These are phyloP conservation scores for Pseudomyrmex cubaensis DNA, from an alignment of 1,140 invertebrate species.

Conservation along the genomic window DNA sequence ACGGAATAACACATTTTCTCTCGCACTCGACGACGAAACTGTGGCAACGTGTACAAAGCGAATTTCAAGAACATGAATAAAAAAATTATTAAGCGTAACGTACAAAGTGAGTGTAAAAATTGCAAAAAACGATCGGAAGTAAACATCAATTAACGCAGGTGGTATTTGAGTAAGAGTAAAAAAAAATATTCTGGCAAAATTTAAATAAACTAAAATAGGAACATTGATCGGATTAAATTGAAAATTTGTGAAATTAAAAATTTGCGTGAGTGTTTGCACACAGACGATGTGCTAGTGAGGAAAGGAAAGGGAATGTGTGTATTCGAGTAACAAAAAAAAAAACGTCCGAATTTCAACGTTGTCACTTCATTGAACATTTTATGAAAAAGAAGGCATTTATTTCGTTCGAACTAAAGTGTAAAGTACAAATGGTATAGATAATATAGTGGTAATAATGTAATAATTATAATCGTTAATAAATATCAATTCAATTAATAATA, in stretches of 20 bases:
- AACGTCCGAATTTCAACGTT: slow-evolving; percentile 52
- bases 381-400: slow-evolving; percentile 86
- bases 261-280: not conserved
- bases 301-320: not conserved
- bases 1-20: slow-evolving; percentile 57
- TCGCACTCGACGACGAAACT: slow-evolving; percentile 55
- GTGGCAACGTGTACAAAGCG: slow-evolving; percentile 55
- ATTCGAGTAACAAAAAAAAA: slow-evolving; percentile 12
- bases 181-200: not conserved
- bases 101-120: too few species aligned
- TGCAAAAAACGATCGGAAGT: too few species aligned
- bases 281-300: not conserved
- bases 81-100: slow-evolving; percentile 6
- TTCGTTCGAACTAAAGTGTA: slow-evolving; percentile 84
- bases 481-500: slow-evolving; percentile 85
- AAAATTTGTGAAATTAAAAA: not conserved
- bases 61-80: slow-evolving; percentile 58
- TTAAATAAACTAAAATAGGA: not conserved
- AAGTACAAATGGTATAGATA: slow-evolving; percentile 85
- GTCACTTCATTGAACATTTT: slow-evolving; percentile 64
- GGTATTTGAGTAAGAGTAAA: not conserved
- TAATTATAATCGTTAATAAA: slow-evolving; percentile 84
- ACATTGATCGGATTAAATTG: not conserved
- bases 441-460: slow-evolving; percentile 84
- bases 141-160: not conserved